Base-by-base conservation (phyloP, 2,113 vertebrate species). In the Camelus dromedarius region DNA sequence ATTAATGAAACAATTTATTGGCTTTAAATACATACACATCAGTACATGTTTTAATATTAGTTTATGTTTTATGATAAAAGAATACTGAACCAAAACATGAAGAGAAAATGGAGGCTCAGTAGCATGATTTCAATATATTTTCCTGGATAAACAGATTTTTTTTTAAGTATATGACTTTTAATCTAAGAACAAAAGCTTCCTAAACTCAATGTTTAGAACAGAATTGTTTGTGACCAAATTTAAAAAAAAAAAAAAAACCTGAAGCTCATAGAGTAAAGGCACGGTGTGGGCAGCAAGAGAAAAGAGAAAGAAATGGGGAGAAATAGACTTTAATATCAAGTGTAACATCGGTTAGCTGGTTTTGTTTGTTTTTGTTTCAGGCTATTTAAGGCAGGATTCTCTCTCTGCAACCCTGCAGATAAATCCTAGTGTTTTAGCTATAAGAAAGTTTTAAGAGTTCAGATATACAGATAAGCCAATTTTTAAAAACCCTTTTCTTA, bases 381-480 rank as follows among this genome's bases (percentile, higher is more conserved):
- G 64, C 76, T 95, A 58, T 66, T 88, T 92, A 95, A 94, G 58
- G 93, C 50, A 95, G 81, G 54, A 64, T 62, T 70, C 0, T 89
- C 35, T 93, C 96, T 93, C 82, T 96, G 76, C 24, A 77, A 94
- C 50, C 35, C 84, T 95, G 96, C 60, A 97, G 87, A 86, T 62
- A 96, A 75, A 97, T 60, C 93, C 91, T 97, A 98, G 95, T 56
- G 60, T 96, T 98, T 93, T 35, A 75, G 92, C 73, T 95, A 86
- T 69, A 91, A 92, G 66, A 96, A 91, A 96, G 48, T 60, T 89
- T 73, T 19, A 60, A 92, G 95, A 97, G 50, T 96, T 97, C 97
- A 98, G 86, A 97, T 98, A 98, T 67, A 98, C 75, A 98, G 24
- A 97, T 89, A 96, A 91, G 95, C 77, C 97, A 72, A 95, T 95